phyloP scores from a whole-genome alignment of 2,888 invertebrate species.

The Drosophila paranaensis region DNA sequence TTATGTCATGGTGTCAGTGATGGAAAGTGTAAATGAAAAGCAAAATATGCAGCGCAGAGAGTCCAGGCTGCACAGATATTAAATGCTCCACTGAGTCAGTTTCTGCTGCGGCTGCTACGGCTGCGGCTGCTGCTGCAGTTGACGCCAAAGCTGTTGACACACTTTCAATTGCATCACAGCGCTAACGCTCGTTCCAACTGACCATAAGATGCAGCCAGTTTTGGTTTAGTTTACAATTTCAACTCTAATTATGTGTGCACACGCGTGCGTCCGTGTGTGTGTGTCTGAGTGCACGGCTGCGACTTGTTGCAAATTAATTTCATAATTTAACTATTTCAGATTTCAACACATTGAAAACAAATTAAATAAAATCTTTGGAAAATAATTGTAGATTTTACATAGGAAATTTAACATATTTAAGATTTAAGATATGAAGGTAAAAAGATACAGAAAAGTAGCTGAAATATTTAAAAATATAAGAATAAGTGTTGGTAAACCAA shows the following conservation, averaged over 20 bases:
- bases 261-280: constrained; percentile 18
- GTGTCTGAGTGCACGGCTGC: constrained; percentile 3
- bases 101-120: constrained; percentile 22
- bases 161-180: constrained; percentile 75
- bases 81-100: constrained; percentile 44
- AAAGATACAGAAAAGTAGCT: neutral
- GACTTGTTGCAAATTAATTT: constrained; percentile 63
- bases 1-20: constrained; percentile 82
- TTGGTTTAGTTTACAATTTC: constrained; percentile 69
- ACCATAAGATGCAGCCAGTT: constrained; percentile 74
- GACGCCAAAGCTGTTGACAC: constrained; percentile 70
- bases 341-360: constrained; percentile 35
- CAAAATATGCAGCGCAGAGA: constrained; percentile 59
- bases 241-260: constrained; percentile 62
- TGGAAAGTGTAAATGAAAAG: constrained; percentile 77
- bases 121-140: constrained; percentile 31
- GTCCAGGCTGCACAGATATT: constrained; percentile 33
- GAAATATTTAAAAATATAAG: too few relatives aligned
- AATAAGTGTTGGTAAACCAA: neutral
- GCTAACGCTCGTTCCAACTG: constrained; percentile 30
- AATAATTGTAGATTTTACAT: neutral
- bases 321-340: constrained; percentile 56
- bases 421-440: neutral
- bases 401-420: neutral
- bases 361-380: neutral